These are phyloP conservation scores for Hippopotamyrus pictus DNA, from an alignment of 2,797 vertebrate genomes.

Conservation along the genomic window DNA sequence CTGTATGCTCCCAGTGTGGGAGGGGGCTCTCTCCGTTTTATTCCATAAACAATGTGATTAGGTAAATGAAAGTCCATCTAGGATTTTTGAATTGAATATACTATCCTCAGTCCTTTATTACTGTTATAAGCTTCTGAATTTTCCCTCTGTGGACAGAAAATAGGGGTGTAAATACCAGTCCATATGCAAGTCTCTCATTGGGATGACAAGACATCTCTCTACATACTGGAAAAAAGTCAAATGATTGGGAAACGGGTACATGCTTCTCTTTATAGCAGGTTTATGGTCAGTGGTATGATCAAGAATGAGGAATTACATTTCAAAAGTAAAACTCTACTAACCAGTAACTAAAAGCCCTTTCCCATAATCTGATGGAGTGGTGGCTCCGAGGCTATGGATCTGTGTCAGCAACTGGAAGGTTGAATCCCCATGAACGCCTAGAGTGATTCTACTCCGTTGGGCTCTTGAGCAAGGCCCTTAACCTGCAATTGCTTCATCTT, in stretches of 20 bases:
- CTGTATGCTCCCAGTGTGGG: slow-evolving; percentile 47
- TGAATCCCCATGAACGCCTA: not conserved
- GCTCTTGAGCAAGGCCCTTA: not conserved
- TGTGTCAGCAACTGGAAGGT: not conserved
- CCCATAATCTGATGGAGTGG: not conserved
- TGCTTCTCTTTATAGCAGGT: not conserved
- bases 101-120: not conserved
- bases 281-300: not conserved
- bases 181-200: not conserved
- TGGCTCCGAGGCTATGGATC: not conserved
- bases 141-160: not conserved
- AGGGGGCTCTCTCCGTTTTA: slow-evolving; percentile 8
- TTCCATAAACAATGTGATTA: not conserved
- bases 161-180: not conserved
- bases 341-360: not conserved
- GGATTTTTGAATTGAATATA: not conserved
- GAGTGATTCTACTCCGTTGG: not conserved
- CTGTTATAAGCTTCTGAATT: not conserved
- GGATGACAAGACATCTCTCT: not conserved
- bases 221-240: not conserved
- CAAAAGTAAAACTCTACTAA: not conserved
- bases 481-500: not conserved
- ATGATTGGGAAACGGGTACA: not conserved
- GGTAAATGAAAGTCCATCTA: not conserved
- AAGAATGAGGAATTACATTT: not conserved